These are phyloP conservation scores for Clusia tigrina DNA, from an alignment of 2,888 invertebrate genomes.

Conservation along the genomic window DNA sequence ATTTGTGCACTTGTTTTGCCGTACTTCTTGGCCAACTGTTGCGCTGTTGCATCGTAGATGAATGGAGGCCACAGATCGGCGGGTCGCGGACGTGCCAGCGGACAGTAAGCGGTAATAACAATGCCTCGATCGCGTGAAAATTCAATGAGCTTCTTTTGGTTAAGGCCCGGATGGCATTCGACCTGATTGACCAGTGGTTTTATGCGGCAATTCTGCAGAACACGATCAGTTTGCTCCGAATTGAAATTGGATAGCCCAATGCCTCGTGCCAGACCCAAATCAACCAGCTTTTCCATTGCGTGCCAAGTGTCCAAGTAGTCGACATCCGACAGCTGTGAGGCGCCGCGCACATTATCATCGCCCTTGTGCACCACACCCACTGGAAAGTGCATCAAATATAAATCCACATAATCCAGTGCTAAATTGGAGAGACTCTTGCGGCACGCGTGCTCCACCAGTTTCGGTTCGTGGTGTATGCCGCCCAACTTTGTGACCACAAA, in stretches of 20 bases:
- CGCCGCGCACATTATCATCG: constrained; percentile 63
- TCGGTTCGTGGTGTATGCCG: constrained; percentile 69
- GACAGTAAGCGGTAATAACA: constrained; percentile 75
- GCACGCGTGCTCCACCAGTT: constrained; percentile 73
- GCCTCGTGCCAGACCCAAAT: constrained; percentile 53
- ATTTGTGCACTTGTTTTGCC: constrained; percentile 72
- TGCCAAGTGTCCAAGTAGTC: constrained; percentile 66
- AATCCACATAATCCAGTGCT: constrained; percentile 77
- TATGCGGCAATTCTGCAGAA: constrained; percentile 55
- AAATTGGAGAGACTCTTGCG: constrained; percentile 71
- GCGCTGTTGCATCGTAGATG: constrained; percentile 61
- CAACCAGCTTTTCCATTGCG: constrained; percentile 60
- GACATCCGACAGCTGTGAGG: constrained; percentile 60
- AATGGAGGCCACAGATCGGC: constrained; percentile 66
- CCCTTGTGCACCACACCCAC: constrained; percentile 70
- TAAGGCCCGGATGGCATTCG: constrained; percentile 62
- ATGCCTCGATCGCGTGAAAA: constrained; percentile 74
- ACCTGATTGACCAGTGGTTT: constrained; percentile 62
- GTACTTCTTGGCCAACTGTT: constrained; percentile 69
- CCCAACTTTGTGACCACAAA: constrained; percentile 58
- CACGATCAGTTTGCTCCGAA: constrained; percentile 56
- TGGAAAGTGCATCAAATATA: constrained; percentile 85
- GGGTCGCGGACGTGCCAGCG: constrained; percentile 73
- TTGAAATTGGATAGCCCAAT: constrained; percentile 62
- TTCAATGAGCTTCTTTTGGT: constrained; percentile 68